Conservation (phyloP, 2,113 vertebrate genomes). For the Harpagus bidentatus region DNA sequence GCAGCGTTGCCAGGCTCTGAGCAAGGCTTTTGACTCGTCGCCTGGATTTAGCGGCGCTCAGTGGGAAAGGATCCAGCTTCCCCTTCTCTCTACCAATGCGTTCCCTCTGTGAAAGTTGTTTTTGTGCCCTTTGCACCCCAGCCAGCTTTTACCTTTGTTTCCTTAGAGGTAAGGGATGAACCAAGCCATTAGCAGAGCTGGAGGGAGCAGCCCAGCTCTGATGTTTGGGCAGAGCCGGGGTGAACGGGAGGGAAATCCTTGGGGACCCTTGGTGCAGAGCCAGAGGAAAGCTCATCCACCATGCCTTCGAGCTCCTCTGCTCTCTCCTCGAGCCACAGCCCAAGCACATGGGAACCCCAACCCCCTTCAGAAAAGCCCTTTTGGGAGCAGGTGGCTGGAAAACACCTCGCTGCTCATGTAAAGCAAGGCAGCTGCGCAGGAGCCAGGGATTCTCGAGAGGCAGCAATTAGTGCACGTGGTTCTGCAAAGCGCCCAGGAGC, state of each 20-base stretch:
- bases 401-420: neutral
- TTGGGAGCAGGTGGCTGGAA: neutral
- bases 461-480: fast-evolving
- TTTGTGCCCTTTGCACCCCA: neutral
- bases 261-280: neutral
- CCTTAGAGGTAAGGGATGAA: neutral
- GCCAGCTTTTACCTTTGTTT: neutral
- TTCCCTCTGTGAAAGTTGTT: neutral
- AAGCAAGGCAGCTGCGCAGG: neutral
- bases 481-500: neutral
- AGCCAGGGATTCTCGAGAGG: too few relatives aligned
- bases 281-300: neutral
- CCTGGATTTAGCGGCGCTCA: neutral
- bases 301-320: fast-evolving
- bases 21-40: neutral
- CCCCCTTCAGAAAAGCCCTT: neutral
- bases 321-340: neutral
- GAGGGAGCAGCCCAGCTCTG: neutral
- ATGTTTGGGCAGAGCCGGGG: neutral
- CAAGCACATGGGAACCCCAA: neutral
- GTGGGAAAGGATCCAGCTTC: neutral
- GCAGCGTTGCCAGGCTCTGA: neutral
- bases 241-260: neutral
- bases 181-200: neutral
- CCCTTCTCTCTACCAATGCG: neutral